Conservation (phyloP, 2,888 invertebrate species). For the Sphaerophoria rueppellii region DNA sequence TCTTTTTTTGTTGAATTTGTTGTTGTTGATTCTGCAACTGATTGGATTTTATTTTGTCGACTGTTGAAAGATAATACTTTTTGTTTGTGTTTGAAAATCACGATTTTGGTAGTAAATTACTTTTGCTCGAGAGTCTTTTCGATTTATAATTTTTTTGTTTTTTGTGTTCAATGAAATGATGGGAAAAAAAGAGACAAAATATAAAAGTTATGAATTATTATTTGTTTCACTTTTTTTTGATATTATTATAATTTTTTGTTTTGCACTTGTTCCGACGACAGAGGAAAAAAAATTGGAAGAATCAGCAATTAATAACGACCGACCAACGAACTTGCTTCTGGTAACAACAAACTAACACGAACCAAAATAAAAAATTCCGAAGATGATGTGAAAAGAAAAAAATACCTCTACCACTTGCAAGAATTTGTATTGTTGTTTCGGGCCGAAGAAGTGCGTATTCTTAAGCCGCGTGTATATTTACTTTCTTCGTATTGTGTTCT, state of each 20-base stretch:
- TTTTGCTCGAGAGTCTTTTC: conserved; percentile 56
- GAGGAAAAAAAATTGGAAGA: conserved; percentile 54
- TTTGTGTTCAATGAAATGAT: conserved; percentile 26
- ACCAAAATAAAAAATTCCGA: conserved; percentile 24
- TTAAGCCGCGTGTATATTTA: conserved; percentile 50
- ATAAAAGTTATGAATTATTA: conserved; percentile 48
- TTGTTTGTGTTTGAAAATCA: conserved; percentile 58
- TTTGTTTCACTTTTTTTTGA: conserved; percentile 56
- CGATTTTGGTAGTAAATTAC: conserved; percentile 64
- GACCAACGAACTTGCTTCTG: conserved; percentile 68
- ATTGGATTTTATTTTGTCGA: background rate
- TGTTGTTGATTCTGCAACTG: conserved; percentile 18
- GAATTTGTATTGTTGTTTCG: conserved; percentile 48
- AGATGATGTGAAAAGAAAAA: conserved; percentile 24
- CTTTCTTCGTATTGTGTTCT: conserved; percentile 57
- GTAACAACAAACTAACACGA: conserved; percentile 14
- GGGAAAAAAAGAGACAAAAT: conserved; percentile 24
- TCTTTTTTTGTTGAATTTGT: conserved; percentile 30
- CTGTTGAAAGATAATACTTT: conserved; percentile 24
- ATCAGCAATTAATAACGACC: conserved; percentile 59
- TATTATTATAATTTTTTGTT: conserved; percentile 20
- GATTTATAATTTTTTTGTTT: conserved; percentile 14
- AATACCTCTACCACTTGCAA: conserved; percentile 57
- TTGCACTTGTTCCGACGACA: conserved; percentile 48
- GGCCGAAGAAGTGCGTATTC: conserved; percentile 40